Conservation (phyloP, 1,140 invertebrate species). For the Macrostomum lignano region DNA sequence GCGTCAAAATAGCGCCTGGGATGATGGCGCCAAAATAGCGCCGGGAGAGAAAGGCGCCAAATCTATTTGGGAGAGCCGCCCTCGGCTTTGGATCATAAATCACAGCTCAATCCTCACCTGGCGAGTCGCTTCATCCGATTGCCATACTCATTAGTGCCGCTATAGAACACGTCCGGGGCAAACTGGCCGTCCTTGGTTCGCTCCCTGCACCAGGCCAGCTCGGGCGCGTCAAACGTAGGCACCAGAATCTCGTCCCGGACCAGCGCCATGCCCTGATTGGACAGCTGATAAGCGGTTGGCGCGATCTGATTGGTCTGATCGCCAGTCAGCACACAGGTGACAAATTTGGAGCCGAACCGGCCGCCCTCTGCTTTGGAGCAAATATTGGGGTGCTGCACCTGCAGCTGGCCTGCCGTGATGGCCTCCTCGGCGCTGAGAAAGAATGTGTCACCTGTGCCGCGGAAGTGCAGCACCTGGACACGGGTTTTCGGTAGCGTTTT, state of each 20-base stretch:
- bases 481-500: conserved; percentile 60
- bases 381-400: conserved; percentile 64
- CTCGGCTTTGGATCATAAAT: too few relatives aligned
- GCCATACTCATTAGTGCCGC: too few relatives aligned
- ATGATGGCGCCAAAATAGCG: too few relatives aligned
- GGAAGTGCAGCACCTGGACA: conserved; percentile 43
- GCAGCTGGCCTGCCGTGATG: conserved; percentile 75
- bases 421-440: conserved; percentile 91
- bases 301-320: conserved; percentile 63
- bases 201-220: conserved; percentile 76
- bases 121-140: too few relatives aligned
- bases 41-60: too few relatives aligned
- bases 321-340: conserved; percentile 88
- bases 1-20: too few relatives aligned
- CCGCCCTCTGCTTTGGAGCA: conserved; percentile 62
- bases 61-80: too few relatives aligned
- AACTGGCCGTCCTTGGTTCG: conserved; percentile 71
- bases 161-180: conserved; percentile 93
- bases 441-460: conserved; percentile 47
- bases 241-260: conserved; percentile 70
- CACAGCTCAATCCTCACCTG: too few relatives aligned
- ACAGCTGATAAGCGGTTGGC: conserved; percentile 95
- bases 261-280: conserved; percentile 84
- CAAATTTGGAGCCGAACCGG: conserved; percentile 86
- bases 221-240: conserved; percentile 79